Percentiles rank a stretch among this genome's conserved stretches.
These are phyloP conservation scores for Pandemis corylana DNA, from an alignment of 2,888 invertebrate species.

Conservation along the genomic window DNA sequence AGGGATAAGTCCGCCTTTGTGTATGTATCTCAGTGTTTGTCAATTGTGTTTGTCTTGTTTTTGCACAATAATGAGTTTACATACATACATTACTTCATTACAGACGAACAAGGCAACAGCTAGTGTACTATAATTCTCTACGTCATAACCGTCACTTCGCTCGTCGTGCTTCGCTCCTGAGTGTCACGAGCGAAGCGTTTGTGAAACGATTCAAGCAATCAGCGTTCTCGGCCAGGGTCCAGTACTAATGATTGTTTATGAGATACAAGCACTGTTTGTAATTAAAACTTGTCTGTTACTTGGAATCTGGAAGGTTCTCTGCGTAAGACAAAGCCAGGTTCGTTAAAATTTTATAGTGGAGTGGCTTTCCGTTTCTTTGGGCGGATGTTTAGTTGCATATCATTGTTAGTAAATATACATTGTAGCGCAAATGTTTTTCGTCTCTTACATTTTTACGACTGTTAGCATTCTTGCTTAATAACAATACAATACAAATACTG, in stretches of 20 bases:
- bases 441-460: background rate
- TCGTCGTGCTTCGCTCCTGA: background rate
- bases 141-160: background rate
- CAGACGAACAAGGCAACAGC: no score
- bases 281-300: conserved; percentile 45
- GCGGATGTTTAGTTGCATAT: conserved; percentile 13
- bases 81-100: no score
- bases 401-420: background rate
- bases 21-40: no score
- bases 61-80: no score
- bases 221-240: conserved; percentile 33
- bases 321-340: conserved; percentile 16
- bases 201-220: conserved; percentile 45
- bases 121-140: background rate
- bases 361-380: conserved; percentile 11
- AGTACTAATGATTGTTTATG: conserved; percentile 48
- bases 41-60: no score
- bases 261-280: conserved; percentile 40
- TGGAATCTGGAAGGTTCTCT: background rate
- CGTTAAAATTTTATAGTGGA: conserved; percentile 33
- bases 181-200: conserved; percentile 42
- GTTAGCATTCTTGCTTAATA: no score
- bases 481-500: no score
- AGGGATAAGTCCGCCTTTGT: no score
- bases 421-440: background rate